Percentiles rank a stretch among this genome's conserved stretches.
Conservation (phyloP, 2,888 invertebrate species). For the Resseliella maxima region DNA sequence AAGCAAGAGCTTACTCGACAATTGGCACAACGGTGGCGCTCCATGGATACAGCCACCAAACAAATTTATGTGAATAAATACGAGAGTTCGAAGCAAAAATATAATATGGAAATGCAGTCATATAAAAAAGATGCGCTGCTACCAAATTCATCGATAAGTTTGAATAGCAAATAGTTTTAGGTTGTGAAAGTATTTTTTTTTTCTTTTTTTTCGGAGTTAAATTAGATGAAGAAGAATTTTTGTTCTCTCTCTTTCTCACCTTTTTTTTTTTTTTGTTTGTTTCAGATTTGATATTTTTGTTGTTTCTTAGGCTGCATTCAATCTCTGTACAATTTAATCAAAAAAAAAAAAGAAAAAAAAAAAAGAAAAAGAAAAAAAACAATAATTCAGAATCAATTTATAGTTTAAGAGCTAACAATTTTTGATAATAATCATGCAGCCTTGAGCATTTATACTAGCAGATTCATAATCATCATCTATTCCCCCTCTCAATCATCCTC, state of each 20-base stretch:
- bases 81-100: slow-evolving; percentile 81
- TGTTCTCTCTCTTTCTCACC: too few relatives aligned
- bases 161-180: neutral
- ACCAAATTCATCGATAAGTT: slow-evolving; percentile 28
- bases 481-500: too few relatives aligned
- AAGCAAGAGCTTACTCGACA: slow-evolving; percentile 82
- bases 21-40: slow-evolving; percentile 79
- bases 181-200: too few relatives aligned
- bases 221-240: too few relatives aligned
- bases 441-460: too few relatives aligned
- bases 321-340: neutral
- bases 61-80: slow-evolving; percentile 71
- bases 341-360: neutral
- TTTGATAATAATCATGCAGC: too few relatives aligned
- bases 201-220: too few relatives aligned
- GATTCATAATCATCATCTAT: too few relatives aligned
- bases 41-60: slow-evolving; percentile 76
- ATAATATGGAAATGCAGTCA: slow-evolving; percentile 79
- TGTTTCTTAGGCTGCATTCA: neutral
- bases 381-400: too few relatives aligned
- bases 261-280: neutral
- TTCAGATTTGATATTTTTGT: too few relatives aligned
- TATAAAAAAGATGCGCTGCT: slow-evolving; percentile 67
- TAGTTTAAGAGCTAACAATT: too few relatives aligned
- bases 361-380: too few relatives aligned